Evolutionary conservation across 2,113 vertebrate species (phyloP), one percentile per base, ranked within the genome.

Genomic region (Paedocypris sp.): DNA sequence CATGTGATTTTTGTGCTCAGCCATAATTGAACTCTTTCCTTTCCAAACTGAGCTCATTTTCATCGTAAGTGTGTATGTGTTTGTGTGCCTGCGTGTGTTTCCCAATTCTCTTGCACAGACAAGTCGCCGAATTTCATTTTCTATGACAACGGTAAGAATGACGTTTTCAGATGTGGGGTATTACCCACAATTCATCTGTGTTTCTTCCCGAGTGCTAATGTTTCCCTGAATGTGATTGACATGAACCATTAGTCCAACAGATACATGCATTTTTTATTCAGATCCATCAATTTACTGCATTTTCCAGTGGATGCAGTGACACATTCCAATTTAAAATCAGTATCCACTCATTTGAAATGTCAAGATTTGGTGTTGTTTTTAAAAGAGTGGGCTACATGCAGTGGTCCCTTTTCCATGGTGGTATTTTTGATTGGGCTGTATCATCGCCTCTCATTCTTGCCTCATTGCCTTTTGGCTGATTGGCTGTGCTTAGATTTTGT

Each of bases 121-220:
- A 72, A 58, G 45, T 68, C 70, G 41, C 28, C 58, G 25, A 68
- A 47, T 65, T 72, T 68, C 66, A 62, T 68, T 72, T 72, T 68
- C 57, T 72, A 45, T 72, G 66, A 72, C 67, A 62, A 72, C 54
- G 70, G 70, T 72, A 72, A 72, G 70, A 59, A 48, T 39, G 54
- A 66, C 65, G 41, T 61, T 56, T 56, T 61, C 57, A 56, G 62
- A 56, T 33, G 58, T 43, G 58, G 31, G 23, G 66, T 53, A 52
- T 62, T 33, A 48, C 45, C 31, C 52, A 60, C 46, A 43, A 13
- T 52, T 54, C 58, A 70, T 66, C 23, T 58, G 68, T 35, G 53
- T 51, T 22, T 39, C 46, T 31, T 42, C 5, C 38, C 31, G 20
- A 23, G 7, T 69, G 67, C 41, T 19, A 11, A 32, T 60, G 28